Percentiles rank a stretch among this genome's conserved stretches.
Conservation (phyloP, 1,140 invertebrate species). For the Dendrolimus punctatus region DNA sequence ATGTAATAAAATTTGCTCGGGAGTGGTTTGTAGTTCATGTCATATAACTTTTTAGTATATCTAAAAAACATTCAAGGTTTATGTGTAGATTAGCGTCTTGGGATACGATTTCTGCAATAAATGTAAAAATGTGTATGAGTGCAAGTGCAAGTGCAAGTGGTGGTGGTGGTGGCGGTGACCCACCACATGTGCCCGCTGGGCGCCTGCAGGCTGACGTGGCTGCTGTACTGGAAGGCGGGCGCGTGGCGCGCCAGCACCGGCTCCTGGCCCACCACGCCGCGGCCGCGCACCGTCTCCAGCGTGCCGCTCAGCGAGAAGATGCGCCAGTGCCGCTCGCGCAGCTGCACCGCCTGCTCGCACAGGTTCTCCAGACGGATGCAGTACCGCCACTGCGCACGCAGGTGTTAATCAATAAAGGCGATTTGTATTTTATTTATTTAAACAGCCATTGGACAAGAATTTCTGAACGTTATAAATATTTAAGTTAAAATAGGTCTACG, state of each 20-base stretch:
- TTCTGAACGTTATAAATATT: too few relatives aligned
- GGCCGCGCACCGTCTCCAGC: constrained; percentile 93
- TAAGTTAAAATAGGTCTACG: too few relatives aligned
- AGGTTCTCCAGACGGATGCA: constrained; percentile 97
- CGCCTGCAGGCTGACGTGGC: constrained; percentile 96
- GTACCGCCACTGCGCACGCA: constrained; percentile 87
- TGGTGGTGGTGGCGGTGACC: constrained; percentile 42
- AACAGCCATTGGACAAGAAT: too few relatives aligned
- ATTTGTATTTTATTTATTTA: too few relatives aligned
- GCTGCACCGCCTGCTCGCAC: constrained; percentile 89
- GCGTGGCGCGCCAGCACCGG: constrained; percentile 88
- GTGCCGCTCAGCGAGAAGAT: constrained; percentile 97
- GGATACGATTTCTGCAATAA: too few relatives aligned
- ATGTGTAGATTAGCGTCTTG: too few relatives aligned
- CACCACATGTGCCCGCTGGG: constrained; percentile 99
- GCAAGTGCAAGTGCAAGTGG: background rate
- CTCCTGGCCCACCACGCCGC: constrained; percentile 97
- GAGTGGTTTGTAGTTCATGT: too few relatives aligned
- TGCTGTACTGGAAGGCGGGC: constrained; percentile 98
- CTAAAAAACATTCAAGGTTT: too few relatives aligned
- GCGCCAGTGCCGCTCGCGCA: constrained; percentile 96
- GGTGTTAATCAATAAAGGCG: too few relatives aligned
- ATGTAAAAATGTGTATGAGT: too few relatives aligned
- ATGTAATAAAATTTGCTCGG: too few relatives aligned
- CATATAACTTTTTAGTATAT: too few relatives aligned